Percentiles rank a stretch among this genome's conserved stretches.
Conservation (phyloP, 2,888 invertebrate genomes). For the Venustoraphidia nigricollis region DNA sequence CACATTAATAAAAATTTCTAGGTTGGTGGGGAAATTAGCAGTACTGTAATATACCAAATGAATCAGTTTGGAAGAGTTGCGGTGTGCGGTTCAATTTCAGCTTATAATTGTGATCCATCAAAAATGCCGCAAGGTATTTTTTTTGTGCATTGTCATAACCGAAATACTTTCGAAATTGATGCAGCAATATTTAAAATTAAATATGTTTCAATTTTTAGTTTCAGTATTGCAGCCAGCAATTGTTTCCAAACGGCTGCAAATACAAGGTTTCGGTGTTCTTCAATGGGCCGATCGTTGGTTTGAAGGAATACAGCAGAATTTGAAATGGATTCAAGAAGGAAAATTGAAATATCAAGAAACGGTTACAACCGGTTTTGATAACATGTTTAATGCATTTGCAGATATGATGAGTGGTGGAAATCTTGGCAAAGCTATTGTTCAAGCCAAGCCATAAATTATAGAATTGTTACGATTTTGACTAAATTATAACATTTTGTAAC, state of each 20-base stretch:
- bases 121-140: constrained; percentile 30
- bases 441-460: constrained; percentile 18
- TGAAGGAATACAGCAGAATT: constrained; percentile 46
- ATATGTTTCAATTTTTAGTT: constrained; percentile 16
- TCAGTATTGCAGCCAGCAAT: constrained; percentile 37
- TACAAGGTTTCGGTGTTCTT: constrained; percentile 42
- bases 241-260: constrained; percentile 37
- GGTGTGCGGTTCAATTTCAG: constrained; percentile 48
- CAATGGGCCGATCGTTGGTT: constrained; percentile 42
- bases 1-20: constrained; percentile 13
- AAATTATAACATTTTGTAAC: too few relatives aligned
- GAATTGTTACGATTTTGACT: too few relatives aligned
- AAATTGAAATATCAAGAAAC: constrained; percentile 56
- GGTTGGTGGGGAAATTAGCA: constrained; percentile 50
- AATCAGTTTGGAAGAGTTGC: constrained; percentile 43
- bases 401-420: constrained; percentile 49
- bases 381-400: constrained; percentile 52
- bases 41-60: constrained; percentile 42
- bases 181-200: background rate
- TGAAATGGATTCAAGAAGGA: constrained; percentile 48
- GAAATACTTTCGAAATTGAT: background rate
- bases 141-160: background rate
- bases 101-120: constrained; percentile 37
- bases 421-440: constrained; percentile 54
- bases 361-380: constrained; percentile 54